Conservation (phyloP, 2,888 invertebrate species). For the Drosophila recens region DNA sequence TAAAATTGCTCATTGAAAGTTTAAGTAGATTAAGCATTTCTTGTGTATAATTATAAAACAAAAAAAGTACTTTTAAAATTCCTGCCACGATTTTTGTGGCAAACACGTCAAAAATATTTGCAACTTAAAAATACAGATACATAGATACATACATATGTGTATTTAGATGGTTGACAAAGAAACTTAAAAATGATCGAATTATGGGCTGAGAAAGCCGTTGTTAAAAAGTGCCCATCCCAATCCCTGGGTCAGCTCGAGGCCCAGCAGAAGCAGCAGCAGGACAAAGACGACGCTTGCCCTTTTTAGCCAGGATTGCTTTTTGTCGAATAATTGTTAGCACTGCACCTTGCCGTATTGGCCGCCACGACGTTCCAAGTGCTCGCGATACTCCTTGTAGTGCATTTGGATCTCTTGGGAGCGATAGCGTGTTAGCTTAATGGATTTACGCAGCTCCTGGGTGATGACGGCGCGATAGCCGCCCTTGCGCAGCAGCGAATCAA, state of each 20-base stretch:
- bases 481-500: conserved; percentile 98
- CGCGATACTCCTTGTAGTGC: conserved; percentile 92
- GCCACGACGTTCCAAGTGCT: conserved; percentile 82
- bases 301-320: conserved; percentile 69
- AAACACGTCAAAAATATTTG: conserved; percentile 26
- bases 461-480: conserved; percentile 97
- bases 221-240: conserved; percentile 34
- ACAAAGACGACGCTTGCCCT: conserved; percentile 64
- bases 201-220: conserved; percentile 29
- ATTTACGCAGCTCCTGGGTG: conserved; percentile 93
- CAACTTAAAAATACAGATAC: neutral
- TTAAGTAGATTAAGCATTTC: conserved; percentile 70
- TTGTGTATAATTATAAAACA: conserved; percentile 37
- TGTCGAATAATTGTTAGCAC: conserved; percentile 83
- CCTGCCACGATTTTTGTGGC: conserved; percentile 29
- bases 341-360: conserved; percentile 84
- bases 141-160: conserved; percentile 4
- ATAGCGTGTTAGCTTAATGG: conserved; percentile 97
- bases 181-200: conserved; percentile 15
- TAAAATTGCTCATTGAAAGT: conserved; percentile 43
- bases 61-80: conserved; percentile 50
- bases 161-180: conserved; percentile 9
- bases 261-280: conserved; percentile 67
- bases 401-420: conserved; percentile 98
- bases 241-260: conserved; percentile 60